These are phyloP conservation scores for Odontomachus brunneus DNA, from an alignment of 1,140 invertebrate genomes.

Conservation along the genomic window DNA sequence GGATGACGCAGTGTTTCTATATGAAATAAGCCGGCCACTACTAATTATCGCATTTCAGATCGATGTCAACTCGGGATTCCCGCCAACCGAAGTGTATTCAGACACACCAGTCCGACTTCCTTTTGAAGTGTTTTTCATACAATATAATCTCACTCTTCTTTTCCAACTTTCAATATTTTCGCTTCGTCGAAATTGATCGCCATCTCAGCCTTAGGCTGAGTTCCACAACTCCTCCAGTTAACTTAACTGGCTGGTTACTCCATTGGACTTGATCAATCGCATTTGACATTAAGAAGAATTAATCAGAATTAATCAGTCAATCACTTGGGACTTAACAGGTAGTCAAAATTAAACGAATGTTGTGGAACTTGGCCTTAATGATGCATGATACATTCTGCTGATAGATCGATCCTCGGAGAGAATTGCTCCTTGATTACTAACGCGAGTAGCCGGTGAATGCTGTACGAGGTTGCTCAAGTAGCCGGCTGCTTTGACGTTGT, in stretches of 20 bases:
- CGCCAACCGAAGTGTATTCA: neutral
- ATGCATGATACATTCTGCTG: constrained; percentile 18
- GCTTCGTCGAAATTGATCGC: neutral
- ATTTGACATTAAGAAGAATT: no score
- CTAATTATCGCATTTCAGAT: constrained; percentile 15
- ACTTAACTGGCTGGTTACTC: no score
- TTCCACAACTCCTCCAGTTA: no score
- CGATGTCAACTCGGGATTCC: neutral
- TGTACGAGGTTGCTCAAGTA: constrained; percentile 39
- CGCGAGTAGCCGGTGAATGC: constrained; percentile 12
- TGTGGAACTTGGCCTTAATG: no score
- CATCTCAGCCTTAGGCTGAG: neutral
- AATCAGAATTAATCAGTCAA: no score
- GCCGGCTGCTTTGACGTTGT: constrained; percentile 22
- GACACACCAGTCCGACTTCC: neutral
- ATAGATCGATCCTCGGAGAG: constrained; percentile 7
- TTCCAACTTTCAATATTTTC: neutral
- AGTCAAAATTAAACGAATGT: no score
- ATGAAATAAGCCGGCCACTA: neutral
- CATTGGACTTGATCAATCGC: no score
- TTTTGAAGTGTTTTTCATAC: neutral
- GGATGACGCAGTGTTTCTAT: neutral
- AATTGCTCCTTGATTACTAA: constrained; percentile 23
- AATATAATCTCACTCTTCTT: neutral
- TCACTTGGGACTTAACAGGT: no score